Base-by-base conservation (phyloP, 2,797 vertebrate species). In the Poecilia picta region DNA sequence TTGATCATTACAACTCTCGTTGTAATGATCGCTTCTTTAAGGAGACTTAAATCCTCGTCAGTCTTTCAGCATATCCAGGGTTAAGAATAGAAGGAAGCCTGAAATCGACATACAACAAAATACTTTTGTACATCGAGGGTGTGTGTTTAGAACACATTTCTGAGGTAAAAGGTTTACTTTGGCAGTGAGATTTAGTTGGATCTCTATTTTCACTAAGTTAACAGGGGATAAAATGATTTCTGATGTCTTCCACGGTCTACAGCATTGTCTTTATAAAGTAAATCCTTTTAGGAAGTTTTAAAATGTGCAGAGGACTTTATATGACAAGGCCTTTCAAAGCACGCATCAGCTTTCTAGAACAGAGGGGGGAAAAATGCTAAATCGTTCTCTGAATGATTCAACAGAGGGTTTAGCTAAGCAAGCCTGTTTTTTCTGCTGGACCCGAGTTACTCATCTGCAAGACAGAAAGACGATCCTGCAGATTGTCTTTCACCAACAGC, bases 11-110 rank as follows among this genome's bases (percentile, higher is more conserved):
- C n/a, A 78, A 89, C 91, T 92, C 84, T 85, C 88, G 89, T 91
- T 89, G 80, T 88, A 81, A 91, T 92, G 91, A 94, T 94, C 93
- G 90, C 89, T 91, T 94, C 89, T 85, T 81, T 86, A 79, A 94
- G 78, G 85, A 93, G 92, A 95, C 94, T 93, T 92, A 89, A 91
- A 92, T 88, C 81, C 86, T 88, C 84, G 85, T 39, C 79, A 28
- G 82, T 74, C 76, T 75, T 87, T 86, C 75, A 80, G 86, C 85
- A 83, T 87, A 89, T 89, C 80, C 81, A 84, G 89, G 89, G 90
- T 93, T 94, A 88, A 82, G 51, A 89, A 62, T 68, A 74, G 81
- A 90, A 88, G 78, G 86, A 89, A 89, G 72, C 74, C 53, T 31
- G 75, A 81, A 72, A 71, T 83, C 23, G 82, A 81, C 76, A 8